Evolutionary conservation across 2,113 vertebrate genomes (phyloP), one percentile per base, ranked within the genome.

Genomic region (Puntigrus tetrazona): DNA sequence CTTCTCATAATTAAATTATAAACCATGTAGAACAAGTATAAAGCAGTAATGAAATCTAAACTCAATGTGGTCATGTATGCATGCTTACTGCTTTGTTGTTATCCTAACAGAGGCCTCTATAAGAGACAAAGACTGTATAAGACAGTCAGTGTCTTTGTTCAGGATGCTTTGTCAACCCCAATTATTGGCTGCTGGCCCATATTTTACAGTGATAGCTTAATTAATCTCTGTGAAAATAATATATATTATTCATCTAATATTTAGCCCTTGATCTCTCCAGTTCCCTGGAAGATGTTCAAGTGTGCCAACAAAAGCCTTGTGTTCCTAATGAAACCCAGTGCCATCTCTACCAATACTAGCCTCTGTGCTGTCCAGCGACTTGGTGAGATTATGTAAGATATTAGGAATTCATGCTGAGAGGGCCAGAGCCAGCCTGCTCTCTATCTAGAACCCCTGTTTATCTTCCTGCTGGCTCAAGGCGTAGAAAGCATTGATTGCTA

Each of bases 261-360:
- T 45, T 38, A 69, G n/a, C 20, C 59, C 38, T 16, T 70, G 72
- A 38, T 70, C 27, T 81, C 25, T 69, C n/a, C 25, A 16, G 9
- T 72, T 65, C 41, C 34, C 18, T 78, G 85, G 65, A 86, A 86
- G 29, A 79, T n/a, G 3, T 83, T 76, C 50, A 55, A 86, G 61
- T 82, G 38, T 83, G 50, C 67, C 27, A 82, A 31, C 41, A 76
- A 45, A 83, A 78, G 50, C 27, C 74, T n/a, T 83, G 41, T 72
- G 65, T 79, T 86, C 43, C 34, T n/a, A 45, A 74, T 43, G 29
- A 8, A 65, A 36, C n/a, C 67, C 34, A 20, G 50, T 29, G 34
- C 81, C 25, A 43, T 47, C 81, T 82, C 55, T 78, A 27, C 52
- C n/a, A 47, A 83, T 22, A 41, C 22, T 69, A 11, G 29, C 82